Percentiles rank a stretch among this genome's conserved stretches.
Evolutionary conservation across 2,113 vertebrate species (phyloP).

Genomic region (Urocynchramus pylzowi): DNA sequence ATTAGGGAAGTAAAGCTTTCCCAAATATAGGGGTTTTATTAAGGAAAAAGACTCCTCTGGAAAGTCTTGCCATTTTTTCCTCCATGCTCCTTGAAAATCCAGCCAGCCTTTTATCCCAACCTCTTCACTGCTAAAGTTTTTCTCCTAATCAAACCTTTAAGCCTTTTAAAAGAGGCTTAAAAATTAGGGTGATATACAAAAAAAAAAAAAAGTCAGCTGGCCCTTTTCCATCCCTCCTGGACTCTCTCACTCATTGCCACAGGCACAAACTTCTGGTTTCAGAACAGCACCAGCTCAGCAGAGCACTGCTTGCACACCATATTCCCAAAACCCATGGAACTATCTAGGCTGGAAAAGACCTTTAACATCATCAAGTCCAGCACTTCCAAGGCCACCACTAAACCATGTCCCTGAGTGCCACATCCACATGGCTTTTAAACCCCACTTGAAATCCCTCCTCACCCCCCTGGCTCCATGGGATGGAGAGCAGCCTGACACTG

Average conservation of each 20-base stretch:
- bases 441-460: not conserved
- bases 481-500: not conserved
- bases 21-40: not conserved
- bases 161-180: not conserved
- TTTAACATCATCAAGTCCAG: not conserved
- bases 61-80: not conserved
- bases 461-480: fast-evolving
- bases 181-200: not conserved
- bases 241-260: not conserved
- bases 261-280: not conserved
- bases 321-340: not conserved
- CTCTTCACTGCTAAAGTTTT: not conserved
- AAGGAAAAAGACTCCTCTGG: not conserved
- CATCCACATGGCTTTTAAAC: fast-evolving
- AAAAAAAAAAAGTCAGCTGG: not conserved
- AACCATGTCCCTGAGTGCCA: not conserved
- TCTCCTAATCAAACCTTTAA: not conserved
- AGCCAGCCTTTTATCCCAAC: not conserved
- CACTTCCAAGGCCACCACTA: not conserved
- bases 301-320: not conserved
- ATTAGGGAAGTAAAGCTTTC: not conserved
- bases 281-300: not conserved
- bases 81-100: not conserved
- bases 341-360: not conserved
- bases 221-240: not conserved